These are phyloP conservation scores for Thaleichthys pacificus DNA, from an alignment of 2,797 vertebrate species.

Conservation along the genomic window DNA sequence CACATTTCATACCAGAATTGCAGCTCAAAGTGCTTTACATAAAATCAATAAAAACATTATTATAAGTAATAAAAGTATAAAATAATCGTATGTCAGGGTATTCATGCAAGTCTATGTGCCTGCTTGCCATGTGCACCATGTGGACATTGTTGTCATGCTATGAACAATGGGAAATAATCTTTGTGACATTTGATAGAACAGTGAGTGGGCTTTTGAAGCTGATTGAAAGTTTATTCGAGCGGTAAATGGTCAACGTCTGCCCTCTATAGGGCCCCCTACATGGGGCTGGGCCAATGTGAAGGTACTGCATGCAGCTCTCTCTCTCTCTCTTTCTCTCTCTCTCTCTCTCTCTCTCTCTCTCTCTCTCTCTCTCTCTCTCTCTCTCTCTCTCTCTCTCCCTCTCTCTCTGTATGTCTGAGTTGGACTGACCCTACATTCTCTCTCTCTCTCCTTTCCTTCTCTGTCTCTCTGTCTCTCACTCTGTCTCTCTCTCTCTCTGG, in stretches of 20 bases:
- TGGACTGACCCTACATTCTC: too few relatives aligned
- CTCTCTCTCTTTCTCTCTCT: conserved; percentile 3
- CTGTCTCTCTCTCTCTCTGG: conserved; percentile 18
- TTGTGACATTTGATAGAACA: conserved; percentile 2
- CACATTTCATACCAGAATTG: too few relatives aligned
- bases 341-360: conserved; percentile 4
- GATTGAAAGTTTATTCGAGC: conserved; percentile 15
- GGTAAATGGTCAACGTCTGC: neutral
- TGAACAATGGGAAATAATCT: neutral
- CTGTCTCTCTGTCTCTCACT: conserved; percentile 2
- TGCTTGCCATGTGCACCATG: neutral
- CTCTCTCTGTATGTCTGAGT: too few relatives aligned
- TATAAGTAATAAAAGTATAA: too few relatives aligned
- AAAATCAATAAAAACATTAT: too few relatives aligned
- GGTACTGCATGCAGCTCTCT: neutral
- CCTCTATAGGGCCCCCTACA: neutral
- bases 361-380: conserved; percentile 5
- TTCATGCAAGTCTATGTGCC: too few relatives aligned
- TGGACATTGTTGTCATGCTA: neutral
- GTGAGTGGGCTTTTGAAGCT: neutral
- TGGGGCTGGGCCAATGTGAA: conserved; percentile 3
- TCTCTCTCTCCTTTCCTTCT: neutral
- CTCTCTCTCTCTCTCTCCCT: neutral
- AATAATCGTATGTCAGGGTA: neutral
- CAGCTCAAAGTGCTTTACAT: too few relatives aligned